Evolutionary conservation across 2,888 invertebrate genomes (phyloP).

Genomic region (Tiliacea aurago): DNA sequence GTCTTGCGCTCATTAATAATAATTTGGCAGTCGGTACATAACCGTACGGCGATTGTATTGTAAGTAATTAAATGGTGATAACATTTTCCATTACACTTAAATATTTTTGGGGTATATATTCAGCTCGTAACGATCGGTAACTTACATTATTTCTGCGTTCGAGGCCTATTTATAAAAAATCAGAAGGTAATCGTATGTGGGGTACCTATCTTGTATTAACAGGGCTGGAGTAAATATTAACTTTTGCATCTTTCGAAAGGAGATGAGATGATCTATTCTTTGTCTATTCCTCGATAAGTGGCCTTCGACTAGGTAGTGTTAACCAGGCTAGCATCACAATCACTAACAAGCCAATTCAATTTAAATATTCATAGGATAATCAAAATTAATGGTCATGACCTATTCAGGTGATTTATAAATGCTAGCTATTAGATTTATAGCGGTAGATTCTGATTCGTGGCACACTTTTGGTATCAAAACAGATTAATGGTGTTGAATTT

Average conservation of each 20-base stretch:
- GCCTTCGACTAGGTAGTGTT: constrained; percentile 19
- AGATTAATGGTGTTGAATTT: not conserved
- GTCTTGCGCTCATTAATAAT: too few species aligned
- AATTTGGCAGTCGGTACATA: too few species aligned
- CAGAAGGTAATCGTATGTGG: not conserved
- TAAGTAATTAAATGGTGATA: too few species aligned
- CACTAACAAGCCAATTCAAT: constrained; percentile 31
- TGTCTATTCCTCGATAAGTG: not conserved
- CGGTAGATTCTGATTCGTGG: constrained; percentile 23
- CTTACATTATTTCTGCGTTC: not conserved
- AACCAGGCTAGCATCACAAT: not conserved
- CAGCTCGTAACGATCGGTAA: not conserved
- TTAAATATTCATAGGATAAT: constrained; percentile 52
- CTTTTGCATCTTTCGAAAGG: not conserved
- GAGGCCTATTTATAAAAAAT: not conserved
- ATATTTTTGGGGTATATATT: too few species aligned
- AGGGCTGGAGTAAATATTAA: too few species aligned
- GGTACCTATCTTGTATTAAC: not conserved
- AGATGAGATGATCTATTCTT: not conserved
- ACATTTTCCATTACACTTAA: too few species aligned
- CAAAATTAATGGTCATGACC: constrained; percentile 33
- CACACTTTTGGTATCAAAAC: constrained; percentile 14
- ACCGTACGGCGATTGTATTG: too few species aligned
- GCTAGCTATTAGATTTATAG: constrained; percentile 32
- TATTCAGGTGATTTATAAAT: constrained; percentile 28